Evolutionary conservation across 2,888 invertebrate genomes (phyloP), one percentile per base, ranked within the genome.

Genomic region (Stenichneumon culpator): DNA sequence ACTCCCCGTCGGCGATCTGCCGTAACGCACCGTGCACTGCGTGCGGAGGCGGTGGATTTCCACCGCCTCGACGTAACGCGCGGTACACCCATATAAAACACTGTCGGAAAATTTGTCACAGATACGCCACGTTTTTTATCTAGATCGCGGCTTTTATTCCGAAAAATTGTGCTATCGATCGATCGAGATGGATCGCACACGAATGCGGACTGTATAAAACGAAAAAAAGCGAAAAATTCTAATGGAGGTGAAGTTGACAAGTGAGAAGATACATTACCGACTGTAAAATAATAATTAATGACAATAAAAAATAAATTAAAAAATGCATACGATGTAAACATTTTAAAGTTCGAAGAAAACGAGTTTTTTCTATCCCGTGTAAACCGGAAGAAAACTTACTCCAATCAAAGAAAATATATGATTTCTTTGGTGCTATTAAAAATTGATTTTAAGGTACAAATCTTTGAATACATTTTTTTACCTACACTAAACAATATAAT

Each of bases 1-100:
- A 82, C 65, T 72, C 32, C 28, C 77, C 77, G 72, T 82, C 67
- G 77, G 47, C 65, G 69, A 82, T 82, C 75, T 69, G 44, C 67
- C 57, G 57, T 57, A 57, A 57, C 57, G 57, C 57, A 57, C 57
- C 25, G 25, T 57, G 57, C 25, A 22, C 57, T 25, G 57, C 57
- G 57, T 57, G 57, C 22, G 57, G 57, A 57, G 57, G 57, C 57
- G 57, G 57, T 25, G 57, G 25, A 44, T 25, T 22, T 57, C 25
- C 25, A 25, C 14, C 11, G 25, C 25, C 25, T 57, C 57, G 25
- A 11, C 57, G 57, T 57, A 57, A 57, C 57, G 19, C 9, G 11
- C 3, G 2, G 57, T 4, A 25, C 14, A 54, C 57, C 22, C 25
- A 57, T 57, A 57, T 57, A 4, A 57, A 57, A 57, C 57, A 14